These are phyloP conservation scores for Chaunax sp. DNA, from an alignment of 2,797 vertebrate genomes.

Conservation along the genomic window DNA sequence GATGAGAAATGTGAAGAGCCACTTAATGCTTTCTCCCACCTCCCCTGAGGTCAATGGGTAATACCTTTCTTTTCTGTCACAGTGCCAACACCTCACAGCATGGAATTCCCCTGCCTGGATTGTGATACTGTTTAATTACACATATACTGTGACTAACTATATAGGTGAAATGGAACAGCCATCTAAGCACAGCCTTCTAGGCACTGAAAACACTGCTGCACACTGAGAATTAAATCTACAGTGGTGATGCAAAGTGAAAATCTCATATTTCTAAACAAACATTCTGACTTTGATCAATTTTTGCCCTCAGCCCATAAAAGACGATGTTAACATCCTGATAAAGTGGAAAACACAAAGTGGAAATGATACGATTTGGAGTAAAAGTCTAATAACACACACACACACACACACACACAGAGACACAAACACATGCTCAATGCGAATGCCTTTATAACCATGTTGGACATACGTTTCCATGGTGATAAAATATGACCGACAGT, in stretches of 20 bases:
- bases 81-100: constrained; percentile 36
- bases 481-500: constrained; percentile 30
- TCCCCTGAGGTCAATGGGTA: constrained; percentile 2
- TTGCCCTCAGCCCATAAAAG: constrained; percentile 4
- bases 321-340: not conserved
- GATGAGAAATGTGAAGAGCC: constrained; percentile 8
- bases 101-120: not conserved
- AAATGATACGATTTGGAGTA: too few species aligned
- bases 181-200: too few species aligned
- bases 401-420: not conserved
- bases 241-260: not conserved
- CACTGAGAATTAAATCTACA: not conserved
- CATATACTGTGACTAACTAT: too few species aligned
- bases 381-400: constrained; percentile 3
- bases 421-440: constrained; percentile 4
- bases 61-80: constrained; percentile 8
- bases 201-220: constrained; percentile 1
- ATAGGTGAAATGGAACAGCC: too few species aligned
- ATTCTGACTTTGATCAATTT: not conserved
- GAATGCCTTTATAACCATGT: constrained; percentile 6
- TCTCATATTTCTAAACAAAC: not conserved
- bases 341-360: not conserved
- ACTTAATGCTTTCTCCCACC: constrained; percentile 16
- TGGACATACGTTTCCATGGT: constrained; percentile 40
- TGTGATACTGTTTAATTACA: constrained; percentile 35